Base-by-base conservation (phyloP, 2,888 invertebrate species). In the Drosophila borborema region DNA sequence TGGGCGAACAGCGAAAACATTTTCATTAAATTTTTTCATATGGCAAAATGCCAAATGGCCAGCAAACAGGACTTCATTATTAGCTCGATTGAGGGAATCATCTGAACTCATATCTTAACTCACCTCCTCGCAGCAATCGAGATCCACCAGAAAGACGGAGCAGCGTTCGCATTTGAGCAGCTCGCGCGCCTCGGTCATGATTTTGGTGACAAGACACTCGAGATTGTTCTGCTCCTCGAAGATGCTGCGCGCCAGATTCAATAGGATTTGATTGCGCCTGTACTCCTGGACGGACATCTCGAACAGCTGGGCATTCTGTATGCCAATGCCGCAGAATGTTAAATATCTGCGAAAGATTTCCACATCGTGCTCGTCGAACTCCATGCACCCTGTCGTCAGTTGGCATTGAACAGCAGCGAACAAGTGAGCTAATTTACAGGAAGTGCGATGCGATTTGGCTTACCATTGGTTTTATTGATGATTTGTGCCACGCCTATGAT, bases 401-500 rank as follows among this genome's bases (percentile, higher is more conserved):
- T 16, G 16, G 2, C 38, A 40, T 40, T 14, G 14, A 38, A 12
- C 14, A 38, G 6, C 5, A 12, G 38, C 38, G 63, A 53, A 51
- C 23, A 61, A 60, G 43, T 38, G 28, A 54, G 58, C 62, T 36
- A 43, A 54, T 54, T 45, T 18, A 10, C 7, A n/a, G 5, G 1
- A 20, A 4, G 2, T 9, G 18, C 8, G 3, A 28, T 12, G 28
- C n/a, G 54, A 43, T 34, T 14, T 8, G 20, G n/a, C 48, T 91
- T 83, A 94, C 96, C 96, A 92, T 97, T 96, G 72, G 97, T 97
- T 94, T 99, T 99, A 94, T 99, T 99, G 92, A 99, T 99, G 91
- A 99, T 98, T 94, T 99, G 98, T 28, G 99, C 99, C 5, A 99
- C 99, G 2, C 99, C 99, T 67, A 99, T 98, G 16, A 99, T 98